Conservation (phyloP, 2,888 invertebrate species). For the Abscondita cerata region DNA sequence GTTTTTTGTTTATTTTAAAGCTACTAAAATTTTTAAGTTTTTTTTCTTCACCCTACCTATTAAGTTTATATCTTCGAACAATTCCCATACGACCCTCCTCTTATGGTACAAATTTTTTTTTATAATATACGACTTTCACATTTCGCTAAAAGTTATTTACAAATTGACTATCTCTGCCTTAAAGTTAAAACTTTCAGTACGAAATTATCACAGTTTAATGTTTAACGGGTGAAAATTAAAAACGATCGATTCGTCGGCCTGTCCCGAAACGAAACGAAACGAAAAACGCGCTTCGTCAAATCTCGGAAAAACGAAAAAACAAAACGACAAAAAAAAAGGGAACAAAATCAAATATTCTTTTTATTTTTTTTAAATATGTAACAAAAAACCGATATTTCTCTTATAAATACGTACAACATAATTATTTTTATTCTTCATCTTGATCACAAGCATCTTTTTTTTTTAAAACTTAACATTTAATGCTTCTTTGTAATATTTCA, state of each 20-base stretch:
- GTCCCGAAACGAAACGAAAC: neutral
- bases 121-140: constrained; percentile 34
- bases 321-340: constrained; percentile 30
- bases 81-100: constrained; percentile 28
- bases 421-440: constrained; percentile 35
- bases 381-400: constrained; percentile 54
- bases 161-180: constrained; percentile 54
- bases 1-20: constrained; percentile 15
- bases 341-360: constrained; percentile 54
- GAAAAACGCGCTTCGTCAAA: constrained; percentile 35
- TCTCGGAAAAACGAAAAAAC: constrained; percentile 38
- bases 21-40: constrained; percentile 23
- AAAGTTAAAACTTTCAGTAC: constrained; percentile 51
- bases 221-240: constrained; percentile 38
- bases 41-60: constrained; percentile 6
- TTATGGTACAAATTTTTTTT: constrained; percentile 33
- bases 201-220: constrained; percentile 58
- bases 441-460: constrained; percentile 37
- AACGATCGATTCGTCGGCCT: constrained; percentile 22
- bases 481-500: constrained; percentile 33
- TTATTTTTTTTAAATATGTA: constrained; percentile 52
- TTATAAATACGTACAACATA: constrained; percentile 51
- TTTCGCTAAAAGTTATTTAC: constrained; percentile 47
- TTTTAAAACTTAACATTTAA: constrained; percentile 34
- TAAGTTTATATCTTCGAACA: constrained; percentile 16